These are phyloP conservation scores for Loris lydekkerianus DNA, from an alignment of 2,797 vertebrate genomes.

Conservation along the genomic window DNA sequence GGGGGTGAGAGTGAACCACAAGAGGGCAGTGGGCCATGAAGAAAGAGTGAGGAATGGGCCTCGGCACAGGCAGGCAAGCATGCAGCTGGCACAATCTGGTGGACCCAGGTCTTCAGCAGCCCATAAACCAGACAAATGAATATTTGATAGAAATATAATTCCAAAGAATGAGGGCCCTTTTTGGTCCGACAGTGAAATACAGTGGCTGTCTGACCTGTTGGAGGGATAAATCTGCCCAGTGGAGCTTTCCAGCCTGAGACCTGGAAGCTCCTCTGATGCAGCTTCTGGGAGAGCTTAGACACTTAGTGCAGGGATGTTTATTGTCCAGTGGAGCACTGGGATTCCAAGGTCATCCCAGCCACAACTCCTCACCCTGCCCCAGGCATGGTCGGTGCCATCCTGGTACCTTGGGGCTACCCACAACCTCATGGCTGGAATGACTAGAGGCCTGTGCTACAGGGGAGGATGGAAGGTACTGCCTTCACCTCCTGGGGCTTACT, in stretches of 20 bases:
- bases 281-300: constrained; percentile 78
- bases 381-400: not conserved
- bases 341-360: constrained; percentile 75
- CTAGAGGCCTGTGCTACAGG: not conserved
- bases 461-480: rapidly evolving
- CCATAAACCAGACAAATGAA: constrained; percentile 84
- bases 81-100: constrained; percentile 58
- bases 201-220: constrained; percentile 78
- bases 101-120: constrained; percentile 70
- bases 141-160: constrained; percentile 87
- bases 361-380: constrained; percentile 74
- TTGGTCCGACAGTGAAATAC: constrained; percentile 84
- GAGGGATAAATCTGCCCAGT: constrained; percentile 86
- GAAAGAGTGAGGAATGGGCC: not conserved
- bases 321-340: constrained; percentile 1
- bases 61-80: not conserved
- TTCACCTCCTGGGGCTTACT: not conserved
- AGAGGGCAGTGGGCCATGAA: not conserved
- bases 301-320: constrained; percentile 73
- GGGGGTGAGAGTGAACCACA: too few species aligned
- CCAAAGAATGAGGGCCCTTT: constrained; percentile 77
- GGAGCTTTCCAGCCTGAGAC: constrained; percentile 71
- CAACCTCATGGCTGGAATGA: not conserved
- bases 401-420: not conserved
- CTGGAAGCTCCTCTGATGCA: constrained; percentile 63